Conservation (phyloP, 2,113 vertebrate genomes). For the Dicerorhinus sumatrensis region DNA sequence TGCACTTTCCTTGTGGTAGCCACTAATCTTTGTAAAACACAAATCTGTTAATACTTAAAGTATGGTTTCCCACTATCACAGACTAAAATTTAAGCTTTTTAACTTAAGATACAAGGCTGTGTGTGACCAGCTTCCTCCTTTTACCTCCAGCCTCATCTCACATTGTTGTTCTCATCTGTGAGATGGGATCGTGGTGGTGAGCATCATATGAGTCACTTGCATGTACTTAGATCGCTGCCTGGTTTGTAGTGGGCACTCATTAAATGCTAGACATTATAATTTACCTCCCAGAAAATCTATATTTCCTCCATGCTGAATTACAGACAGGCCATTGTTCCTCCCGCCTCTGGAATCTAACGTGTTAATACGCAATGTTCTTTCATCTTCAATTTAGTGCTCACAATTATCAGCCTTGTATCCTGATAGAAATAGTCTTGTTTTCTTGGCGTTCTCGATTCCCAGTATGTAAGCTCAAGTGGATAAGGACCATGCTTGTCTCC, state of each 20-base stretch:
- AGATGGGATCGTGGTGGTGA: neutral
- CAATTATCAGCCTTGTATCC: neutral
- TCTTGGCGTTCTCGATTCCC: neutral
- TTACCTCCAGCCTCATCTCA: neutral
- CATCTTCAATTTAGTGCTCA: neutral
- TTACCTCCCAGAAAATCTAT: neutral
- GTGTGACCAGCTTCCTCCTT: neutral
- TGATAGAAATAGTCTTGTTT: neutral
- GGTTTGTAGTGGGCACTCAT: neutral
- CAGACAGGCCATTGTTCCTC: neutral
- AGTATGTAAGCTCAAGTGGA: neutral
- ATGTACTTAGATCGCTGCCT: neutral
- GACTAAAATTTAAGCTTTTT: slow-evolving; percentile 4
- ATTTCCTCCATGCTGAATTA: neutral
- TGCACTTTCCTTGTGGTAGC: neutral
- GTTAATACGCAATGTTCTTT: neutral
- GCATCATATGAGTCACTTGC: neutral
- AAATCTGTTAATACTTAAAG: neutral
- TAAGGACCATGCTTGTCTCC: neutral
- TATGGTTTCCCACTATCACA: neutral
- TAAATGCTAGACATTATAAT: neutral
- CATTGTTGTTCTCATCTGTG: neutral
- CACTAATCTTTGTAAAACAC: neutral
- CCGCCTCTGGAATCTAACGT: neutral
- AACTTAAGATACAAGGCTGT: neutral